Evolutionary conservation across 2,888 invertebrate species (phyloP).

Genomic region (Gasteruption jaculator): DNA sequence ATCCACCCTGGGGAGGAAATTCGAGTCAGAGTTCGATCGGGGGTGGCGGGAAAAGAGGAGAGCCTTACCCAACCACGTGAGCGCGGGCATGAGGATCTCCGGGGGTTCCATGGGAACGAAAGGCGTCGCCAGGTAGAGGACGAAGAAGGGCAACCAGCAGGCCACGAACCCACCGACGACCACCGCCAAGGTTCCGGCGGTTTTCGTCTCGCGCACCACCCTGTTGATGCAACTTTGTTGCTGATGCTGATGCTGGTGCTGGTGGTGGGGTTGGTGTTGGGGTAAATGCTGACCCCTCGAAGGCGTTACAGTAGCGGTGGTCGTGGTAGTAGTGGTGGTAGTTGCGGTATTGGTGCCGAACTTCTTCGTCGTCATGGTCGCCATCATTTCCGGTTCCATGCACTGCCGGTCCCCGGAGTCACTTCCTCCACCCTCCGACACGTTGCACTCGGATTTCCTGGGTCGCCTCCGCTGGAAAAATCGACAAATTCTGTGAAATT

Average conservation of each 20-base stretch:
- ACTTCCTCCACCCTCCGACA: constrained; percentile 24
- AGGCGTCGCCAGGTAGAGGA: constrained; percentile 76
- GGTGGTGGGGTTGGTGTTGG: too few species aligned
- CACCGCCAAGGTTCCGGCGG: constrained; percentile 80
- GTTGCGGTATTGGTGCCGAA: constrained; percentile 10
- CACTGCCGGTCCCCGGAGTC: constrained; percentile 13
- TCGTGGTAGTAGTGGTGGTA: too few species aligned
- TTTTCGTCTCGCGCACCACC: constrained; percentile 75
- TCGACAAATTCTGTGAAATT: too few species aligned
- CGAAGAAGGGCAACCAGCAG: constrained; percentile 86
- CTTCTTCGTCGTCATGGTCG: too few species aligned
- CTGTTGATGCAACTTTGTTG: constrained; percentile 44
- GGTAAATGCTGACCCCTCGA: too few species aligned
- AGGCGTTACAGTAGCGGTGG: too few species aligned
- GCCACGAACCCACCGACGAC: constrained; percentile 85
- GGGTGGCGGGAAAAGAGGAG: background rate
- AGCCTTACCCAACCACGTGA: constrained; percentile 71
- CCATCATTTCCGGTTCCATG: constrained; percentile 6
- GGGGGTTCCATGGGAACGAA: constrained; percentile 61
- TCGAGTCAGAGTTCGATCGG: too few species aligned
- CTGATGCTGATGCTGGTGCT: too few species aligned
- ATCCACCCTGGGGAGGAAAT: constrained; percentile 65
- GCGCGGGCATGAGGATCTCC: constrained; percentile 61
- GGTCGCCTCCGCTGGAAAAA: too few species aligned
- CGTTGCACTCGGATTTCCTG: too few species aligned